Base-by-base conservation (phyloP, 2,113 vertebrate species). In the Regulus satrapa region DNA sequence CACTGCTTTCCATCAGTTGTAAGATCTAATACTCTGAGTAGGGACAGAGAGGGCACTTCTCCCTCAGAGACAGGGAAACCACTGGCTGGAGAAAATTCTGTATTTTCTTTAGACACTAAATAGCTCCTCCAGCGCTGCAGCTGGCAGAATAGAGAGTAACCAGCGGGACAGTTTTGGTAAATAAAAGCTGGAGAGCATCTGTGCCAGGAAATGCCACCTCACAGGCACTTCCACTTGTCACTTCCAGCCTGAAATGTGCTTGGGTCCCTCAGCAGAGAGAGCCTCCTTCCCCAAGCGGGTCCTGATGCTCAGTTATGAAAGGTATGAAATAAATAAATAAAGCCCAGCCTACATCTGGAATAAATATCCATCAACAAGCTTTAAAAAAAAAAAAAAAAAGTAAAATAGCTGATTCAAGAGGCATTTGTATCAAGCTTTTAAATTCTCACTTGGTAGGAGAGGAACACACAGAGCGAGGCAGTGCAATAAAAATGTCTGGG, bases 311-410 rank as follows among this genome's bases (percentile, higher is more conserved):
- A 43, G 41, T 56, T 83, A 64, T 17, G 43, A 78, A 84, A 78
- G 18, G 17, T 49, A 73, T 25, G 36, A 96, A 94, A 81, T 38
- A 85, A 95, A 93, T 56, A 83, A 88, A 76, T 55, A 84, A 74
- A 55, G 8, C 71, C 38, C 63, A 55, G 7, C 26, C 75, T 41
- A 59, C 94, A 89, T 75, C 91, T 93, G 93, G 92, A 96, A 96
- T 69, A 95, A 96, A 94, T 85, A 87, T 55, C 92, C 72, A 86
- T 61, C 79, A 75, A 61, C 4, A 9, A 73, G 62, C 34, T 81
- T 24, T 6, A 1, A 23, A 73, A 21, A 75, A 83, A 79, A 63
- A 43, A 45, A 29, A 31, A 18, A 34, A 12, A 41, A n/a, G n/a
- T 9, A 34, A 19, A 3, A n/a, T 6, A n/a, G n/a, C 14, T 36